Evolutionary conservation across 2,888 invertebrate genomes (phyloP), one percentile per base, ranked within the genome.

Genomic region (Andrena praecox): DNA sequence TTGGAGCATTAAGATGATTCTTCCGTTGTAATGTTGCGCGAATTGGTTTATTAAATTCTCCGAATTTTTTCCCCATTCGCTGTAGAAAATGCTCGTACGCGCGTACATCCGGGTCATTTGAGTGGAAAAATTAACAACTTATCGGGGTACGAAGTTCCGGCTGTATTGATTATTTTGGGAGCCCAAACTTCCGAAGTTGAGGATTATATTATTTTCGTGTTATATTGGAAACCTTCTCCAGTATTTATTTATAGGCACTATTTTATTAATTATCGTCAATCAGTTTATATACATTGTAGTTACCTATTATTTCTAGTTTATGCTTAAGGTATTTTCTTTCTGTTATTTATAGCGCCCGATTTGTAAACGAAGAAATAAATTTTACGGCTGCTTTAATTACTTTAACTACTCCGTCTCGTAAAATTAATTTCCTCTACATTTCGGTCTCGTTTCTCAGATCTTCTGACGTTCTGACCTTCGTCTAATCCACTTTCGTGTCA

Each of bases 401-500:
- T 2, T 29, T 2, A 29, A 29, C 4, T 29, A 29, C 42, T 27
- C 8, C 50, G 4, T 42, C 8, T 63, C n/a, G 16, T 60, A 62
- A 52, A 62, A 52, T 59, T 42, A 29, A 52, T 62, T 33, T 31
- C 24, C 20, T 48, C 27, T 35, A 35, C 60, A 29, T 66, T 35
- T 20, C 48, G 2, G 33, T 48, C 27, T 42, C 70, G n/a, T n/a
- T 52, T 56, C 42, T 54, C 60, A 75, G 77, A 79, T 20, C 24
- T 62, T 42, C 20, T 8, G 70, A 54, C 60, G 42, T 80, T 80
- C 66, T 8, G 70, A 54, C 60, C 52, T 80, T 80, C 66, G 31
- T 31, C 48, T 66, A 72, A 72, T 59, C 66, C 31, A 60, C 50
- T 71, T 56, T 3, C 29, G 56, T 62, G 54, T 56, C 12, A 54